These are phyloP conservation scores for Phorcus lineatus DNA, from an alignment of 2,888 invertebrate species.

Conservation along the genomic window DNA sequence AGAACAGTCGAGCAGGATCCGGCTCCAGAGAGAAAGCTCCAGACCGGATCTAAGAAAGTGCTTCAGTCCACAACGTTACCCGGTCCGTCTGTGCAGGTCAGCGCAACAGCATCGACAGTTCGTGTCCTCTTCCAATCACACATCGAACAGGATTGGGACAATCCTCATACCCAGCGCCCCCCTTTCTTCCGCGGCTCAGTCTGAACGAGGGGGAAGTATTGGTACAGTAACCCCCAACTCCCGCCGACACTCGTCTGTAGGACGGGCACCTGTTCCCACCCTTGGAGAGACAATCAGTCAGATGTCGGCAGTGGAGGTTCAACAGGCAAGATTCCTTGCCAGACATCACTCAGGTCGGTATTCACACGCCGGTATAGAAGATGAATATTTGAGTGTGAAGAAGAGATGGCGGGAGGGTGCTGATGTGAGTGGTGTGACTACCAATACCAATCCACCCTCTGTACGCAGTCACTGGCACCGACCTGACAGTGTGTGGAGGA, in stretches of 20 bases:
- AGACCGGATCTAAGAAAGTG: neutral
- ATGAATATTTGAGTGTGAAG: neutral
- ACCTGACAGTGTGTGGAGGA: neutral
- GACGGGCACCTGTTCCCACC: neutral
- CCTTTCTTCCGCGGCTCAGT: neutral
- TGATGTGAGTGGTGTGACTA: neutral
- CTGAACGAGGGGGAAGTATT: neutral
- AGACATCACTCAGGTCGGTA: neutral
- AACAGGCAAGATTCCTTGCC: neutral
- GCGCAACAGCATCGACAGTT: neutral
- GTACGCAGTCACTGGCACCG: neutral
- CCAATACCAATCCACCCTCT: neutral
- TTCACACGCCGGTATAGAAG: neutral
- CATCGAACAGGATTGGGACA: neutral
- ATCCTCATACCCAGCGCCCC: neutral
- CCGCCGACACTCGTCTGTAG: neutral
- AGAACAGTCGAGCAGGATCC: neutral
- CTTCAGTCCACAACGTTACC: neutral
- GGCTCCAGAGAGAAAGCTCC: neutral
- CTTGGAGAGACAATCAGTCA: neutral
- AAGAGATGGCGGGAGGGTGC: neutral
- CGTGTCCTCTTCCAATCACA: neutral
- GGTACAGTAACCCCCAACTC: too few species aligned
- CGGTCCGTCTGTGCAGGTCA: neutral
- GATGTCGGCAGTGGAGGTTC: neutral